These are phyloP conservation scores for Atopsyche davidsoni DNA, from an alignment of 1,140 invertebrate species.

Conservation along the genomic window DNA sequence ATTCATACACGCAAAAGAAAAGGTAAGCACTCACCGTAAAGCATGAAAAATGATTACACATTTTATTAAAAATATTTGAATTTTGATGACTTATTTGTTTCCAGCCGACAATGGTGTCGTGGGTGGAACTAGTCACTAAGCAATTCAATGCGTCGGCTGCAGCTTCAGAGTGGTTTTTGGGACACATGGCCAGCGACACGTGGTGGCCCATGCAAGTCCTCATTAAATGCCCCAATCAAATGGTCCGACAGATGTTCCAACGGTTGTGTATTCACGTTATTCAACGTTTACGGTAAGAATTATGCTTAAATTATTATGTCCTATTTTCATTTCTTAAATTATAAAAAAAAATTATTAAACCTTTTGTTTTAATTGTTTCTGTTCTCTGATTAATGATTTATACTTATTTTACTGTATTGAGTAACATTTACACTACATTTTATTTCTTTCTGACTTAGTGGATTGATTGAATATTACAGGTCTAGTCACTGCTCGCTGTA, in stretches of 20 bases:
- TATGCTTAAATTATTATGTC: conserved; percentile 14
- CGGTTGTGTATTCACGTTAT: conserved; percentile 90
- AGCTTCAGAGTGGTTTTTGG: conserved; percentile 88
- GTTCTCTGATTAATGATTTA: too few species aligned
- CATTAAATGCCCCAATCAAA: conserved; percentile 93
- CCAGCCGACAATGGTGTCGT: conserved; percentile 90
- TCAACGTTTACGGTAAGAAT: conserved; percentile 66
- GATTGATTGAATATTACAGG: too few species aligned
- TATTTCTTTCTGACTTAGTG: conserved; percentile 34
- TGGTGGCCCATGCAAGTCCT: conserved; percentile 94
- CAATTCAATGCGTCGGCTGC: conserved; percentile 88
- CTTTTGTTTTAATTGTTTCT: too few species aligned
- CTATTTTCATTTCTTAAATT: too few species aligned
- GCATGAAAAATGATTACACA: conserved; percentile 5
- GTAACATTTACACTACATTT: background rate
- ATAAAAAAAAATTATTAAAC: conserved; percentile 12
- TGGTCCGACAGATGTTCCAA: conserved; percentile 92
- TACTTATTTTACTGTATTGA: too few species aligned
- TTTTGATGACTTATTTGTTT: conserved; percentile 26
- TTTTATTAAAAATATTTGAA: background rate
- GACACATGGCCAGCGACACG: conserved; percentile 85
- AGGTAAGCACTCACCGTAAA: conserved; percentile 50
- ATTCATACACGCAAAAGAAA: conserved; percentile 94
- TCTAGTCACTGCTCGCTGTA: conserved; percentile 67
- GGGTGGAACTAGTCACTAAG: conserved; percentile 91